Percentiles rank a stretch among this genome's conserved stretches.
These are phyloP conservation scores for Alligator sinensis DNA, from an alignment of 2,113 vertebrate genomes.

Conservation along the genomic window DNA sequence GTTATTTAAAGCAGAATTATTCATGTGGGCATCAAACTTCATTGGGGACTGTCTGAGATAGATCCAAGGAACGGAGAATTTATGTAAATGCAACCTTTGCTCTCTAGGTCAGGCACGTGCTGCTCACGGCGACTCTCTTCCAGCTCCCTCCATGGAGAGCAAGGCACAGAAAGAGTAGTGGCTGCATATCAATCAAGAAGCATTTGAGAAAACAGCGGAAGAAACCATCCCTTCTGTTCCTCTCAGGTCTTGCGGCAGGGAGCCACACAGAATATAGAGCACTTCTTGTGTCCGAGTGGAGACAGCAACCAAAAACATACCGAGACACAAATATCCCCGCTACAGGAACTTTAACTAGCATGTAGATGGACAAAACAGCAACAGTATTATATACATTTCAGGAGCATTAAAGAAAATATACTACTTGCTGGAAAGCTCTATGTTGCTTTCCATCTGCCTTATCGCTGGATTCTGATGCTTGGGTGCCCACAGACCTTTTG, in stretches of 20 bases:
- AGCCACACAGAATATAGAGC: conserved; percentile 19
- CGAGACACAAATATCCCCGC: neutral
- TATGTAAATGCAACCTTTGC: neutral
- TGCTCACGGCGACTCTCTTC: neutral
- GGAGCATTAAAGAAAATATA: conserved; percentile 46
- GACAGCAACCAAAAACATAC: conserved; percentile 22
- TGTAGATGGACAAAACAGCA: conserved; percentile 59
- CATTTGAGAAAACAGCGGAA: neutral
- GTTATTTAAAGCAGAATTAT: neutral
- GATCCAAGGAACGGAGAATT: neutral
- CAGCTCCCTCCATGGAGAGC: neutral
- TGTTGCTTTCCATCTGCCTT: conserved; percentile 63
- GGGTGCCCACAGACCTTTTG: conserved; percentile 70
- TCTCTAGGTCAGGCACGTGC: neutral
- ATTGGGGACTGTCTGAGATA: neutral
- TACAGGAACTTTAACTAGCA: conserved; percentile 14
- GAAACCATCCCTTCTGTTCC: neutral
- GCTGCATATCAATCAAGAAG: neutral
- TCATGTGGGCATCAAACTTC: neutral
- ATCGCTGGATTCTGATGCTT: conserved; percentile 52
- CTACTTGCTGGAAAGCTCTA: conserved; percentile 21
- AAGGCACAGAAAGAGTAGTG: neutral
- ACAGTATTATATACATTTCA: conserved; percentile 27
- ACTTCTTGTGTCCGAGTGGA: conserved; percentile 10
- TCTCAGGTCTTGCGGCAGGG: neutral